These are phyloP conservation scores for Halcyon senegalensis DNA, from an alignment of 2,113 vertebrate species.

Conservation along the genomic window DNA sequence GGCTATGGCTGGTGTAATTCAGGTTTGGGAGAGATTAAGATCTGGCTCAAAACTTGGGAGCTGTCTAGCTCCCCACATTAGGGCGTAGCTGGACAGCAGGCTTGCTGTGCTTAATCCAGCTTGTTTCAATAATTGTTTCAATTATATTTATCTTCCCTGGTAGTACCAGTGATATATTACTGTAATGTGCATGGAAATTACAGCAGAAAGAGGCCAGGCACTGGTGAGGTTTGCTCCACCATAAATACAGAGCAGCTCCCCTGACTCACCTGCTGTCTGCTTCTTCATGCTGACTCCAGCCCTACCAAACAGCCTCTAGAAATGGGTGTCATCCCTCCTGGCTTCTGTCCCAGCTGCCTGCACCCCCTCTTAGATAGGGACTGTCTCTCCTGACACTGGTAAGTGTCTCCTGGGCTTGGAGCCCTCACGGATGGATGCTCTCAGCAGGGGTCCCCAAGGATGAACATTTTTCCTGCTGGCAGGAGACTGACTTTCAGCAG, in stretches of 20 bases:
- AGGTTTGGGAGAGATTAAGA: background rate
- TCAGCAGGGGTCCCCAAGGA: background rate
- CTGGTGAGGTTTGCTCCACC: background rate
- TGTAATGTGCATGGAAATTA: slow-evolving; percentile 43
- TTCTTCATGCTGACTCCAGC: slow-evolving; percentile 6
- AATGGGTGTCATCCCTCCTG: background rate
- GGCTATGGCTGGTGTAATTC: background rate
- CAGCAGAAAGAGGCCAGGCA: background rate
- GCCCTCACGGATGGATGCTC: background rate
- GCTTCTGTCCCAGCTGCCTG: background rate
- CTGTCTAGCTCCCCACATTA: background rate
- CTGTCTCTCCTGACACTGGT: background rate
- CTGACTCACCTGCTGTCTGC: slow-evolving; percentile 56
- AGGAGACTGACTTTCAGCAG: background rate
- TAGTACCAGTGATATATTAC: background rate
- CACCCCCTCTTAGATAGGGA: background rate
- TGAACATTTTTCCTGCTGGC: background rate
- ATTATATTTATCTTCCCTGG: background rate
- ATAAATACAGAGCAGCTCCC: slow-evolving; percentile 23
- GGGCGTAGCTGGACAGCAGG: slow-evolving; percentile 33
- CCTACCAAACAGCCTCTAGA: background rate
- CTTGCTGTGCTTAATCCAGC: background rate
- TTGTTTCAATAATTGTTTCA: background rate
- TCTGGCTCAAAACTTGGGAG: background rate
- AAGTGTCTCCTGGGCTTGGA: background rate